Conservation (phyloP, 2,797 vertebrate genomes). For the Hippocampus kuda region DNA sequence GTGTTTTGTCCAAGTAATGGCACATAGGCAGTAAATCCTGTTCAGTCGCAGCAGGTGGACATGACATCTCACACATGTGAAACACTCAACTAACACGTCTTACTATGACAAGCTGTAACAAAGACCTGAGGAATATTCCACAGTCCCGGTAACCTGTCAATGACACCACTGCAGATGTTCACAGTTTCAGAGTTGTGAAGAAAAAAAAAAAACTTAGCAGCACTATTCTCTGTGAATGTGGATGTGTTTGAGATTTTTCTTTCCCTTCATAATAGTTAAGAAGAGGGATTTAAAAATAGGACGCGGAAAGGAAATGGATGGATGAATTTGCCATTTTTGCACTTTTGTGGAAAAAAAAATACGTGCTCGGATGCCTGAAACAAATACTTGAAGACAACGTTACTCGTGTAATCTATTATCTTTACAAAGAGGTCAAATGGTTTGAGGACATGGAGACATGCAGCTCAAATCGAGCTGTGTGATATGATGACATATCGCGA, state of each 20-base stretch:
- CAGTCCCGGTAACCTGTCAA: slow-evolving; percentile 35
- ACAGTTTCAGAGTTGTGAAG: slow-evolving; percentile 42
- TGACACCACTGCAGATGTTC: slow-evolving; percentile 29
- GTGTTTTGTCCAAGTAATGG: not conserved
- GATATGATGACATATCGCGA: too few species aligned
- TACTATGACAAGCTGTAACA: slow-evolving; percentile 19
- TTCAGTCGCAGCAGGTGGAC: slow-evolving; percentile 2
- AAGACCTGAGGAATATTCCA: slow-evolving; percentile 22
- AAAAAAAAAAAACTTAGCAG: slow-evolving; percentile 12
- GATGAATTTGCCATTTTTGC: too few species aligned
- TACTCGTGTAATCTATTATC: too few species aligned
- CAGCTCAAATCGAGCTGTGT: too few species aligned
- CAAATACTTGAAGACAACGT: too few species aligned
- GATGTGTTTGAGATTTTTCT: slow-evolving; percentile 25
- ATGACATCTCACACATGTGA: slow-evolving; percentile 8
- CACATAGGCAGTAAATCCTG: not conserved
- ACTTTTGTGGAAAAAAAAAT: too few species aligned
- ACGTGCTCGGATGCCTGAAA: too few species aligned
- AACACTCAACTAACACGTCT: slow-evolving; percentile 11
- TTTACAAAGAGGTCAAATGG: too few species aligned
- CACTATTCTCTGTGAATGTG: slow-evolving; percentile 28
- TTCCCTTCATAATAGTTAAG: slow-evolving; percentile 22
- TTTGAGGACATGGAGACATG: too few species aligned
- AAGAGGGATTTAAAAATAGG: slow-evolving; percentile 3
- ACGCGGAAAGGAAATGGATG: not conserved